Conservation (phyloP, 1,140 invertebrate species). For the Drosophila grimshawi region DNA sequence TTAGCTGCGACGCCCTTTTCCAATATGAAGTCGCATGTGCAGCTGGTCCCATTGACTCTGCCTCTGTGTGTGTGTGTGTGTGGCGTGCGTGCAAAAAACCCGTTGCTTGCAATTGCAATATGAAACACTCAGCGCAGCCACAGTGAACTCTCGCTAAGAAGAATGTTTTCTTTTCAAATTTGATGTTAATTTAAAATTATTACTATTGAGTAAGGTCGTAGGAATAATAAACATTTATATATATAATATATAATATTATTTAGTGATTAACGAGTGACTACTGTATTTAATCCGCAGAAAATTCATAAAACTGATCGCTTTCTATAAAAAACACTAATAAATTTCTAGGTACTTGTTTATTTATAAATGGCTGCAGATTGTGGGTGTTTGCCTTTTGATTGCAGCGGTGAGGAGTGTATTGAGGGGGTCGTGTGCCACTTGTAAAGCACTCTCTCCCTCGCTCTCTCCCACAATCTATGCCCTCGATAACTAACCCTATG, state of each 20-base stretch:
- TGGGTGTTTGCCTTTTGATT: neutral
- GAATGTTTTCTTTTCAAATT: neutral
- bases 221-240: too few species aligned
- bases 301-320: neutral
- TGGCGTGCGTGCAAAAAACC: slow-evolving; percentile 5
- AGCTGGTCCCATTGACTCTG: slow-evolving; percentile 34
- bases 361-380: slow-evolving; percentile 10
- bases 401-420: neutral
- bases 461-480: neutral
- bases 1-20: slow-evolving; percentile 73
- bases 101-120: slow-evolving; percentile 17
- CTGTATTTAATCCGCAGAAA: too few species aligned
- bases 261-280: too few species aligned
- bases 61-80: neutral
- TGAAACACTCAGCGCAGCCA: neutral
- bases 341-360: slow-evolving; percentile 23
- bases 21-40: slow-evolving; percentile 60
- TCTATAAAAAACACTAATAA: neutral
- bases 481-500: slow-evolving; percentile 1
- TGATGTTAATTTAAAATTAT: too few species aligned
- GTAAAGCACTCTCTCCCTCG: neutral
- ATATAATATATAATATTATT: too few species aligned
- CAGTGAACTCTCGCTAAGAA: neutral
- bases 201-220: too few species aligned
- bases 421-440: slow-evolving; percentile 1